Conservation (phyloP, 2,797 vertebrate genomes). For the Simalia tracyae region DNA sequence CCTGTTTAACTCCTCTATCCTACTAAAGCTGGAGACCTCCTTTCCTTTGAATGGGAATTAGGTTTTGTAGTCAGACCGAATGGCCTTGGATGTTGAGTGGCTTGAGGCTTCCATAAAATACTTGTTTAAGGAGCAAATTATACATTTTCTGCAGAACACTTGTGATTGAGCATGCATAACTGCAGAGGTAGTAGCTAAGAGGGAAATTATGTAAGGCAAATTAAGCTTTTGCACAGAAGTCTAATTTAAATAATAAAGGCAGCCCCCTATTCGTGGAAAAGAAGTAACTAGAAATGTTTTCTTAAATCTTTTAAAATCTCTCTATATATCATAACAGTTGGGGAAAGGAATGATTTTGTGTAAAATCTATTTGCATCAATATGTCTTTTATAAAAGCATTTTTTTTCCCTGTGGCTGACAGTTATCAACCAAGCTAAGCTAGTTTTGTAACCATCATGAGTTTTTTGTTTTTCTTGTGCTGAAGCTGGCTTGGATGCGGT, state of each 20-base stretch:
- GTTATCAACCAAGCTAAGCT: constrained; percentile 40
- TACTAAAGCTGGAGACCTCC: background rate
- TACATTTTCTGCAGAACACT: constrained; percentile 41
- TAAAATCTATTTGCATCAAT: background rate
- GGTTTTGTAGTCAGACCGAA: constrained; percentile 17
- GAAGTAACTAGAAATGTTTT: constrained; percentile 20
- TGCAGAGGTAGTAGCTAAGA: constrained; percentile 40
- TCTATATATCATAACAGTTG: background rate
- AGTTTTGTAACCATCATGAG: constrained; percentile 13
- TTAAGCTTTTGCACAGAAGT: constrained; percentile 10
- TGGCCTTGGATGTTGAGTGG: background rate
- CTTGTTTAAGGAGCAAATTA: constrained; percentile 52
- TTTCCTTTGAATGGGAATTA: background rate
- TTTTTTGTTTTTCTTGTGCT: constrained; percentile 32
- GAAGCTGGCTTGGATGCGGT: constrained; percentile 13
- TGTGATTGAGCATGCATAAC: constrained; percentile 36
- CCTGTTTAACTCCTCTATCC: background rate
- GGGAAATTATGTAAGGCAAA: constrained; percentile 42
- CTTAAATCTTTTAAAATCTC: constrained; percentile 8
- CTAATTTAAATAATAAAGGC: constrained; percentile 26
- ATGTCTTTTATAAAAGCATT: background rate
- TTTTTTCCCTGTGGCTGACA: constrained; percentile 1
- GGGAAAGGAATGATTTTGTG: background rate
- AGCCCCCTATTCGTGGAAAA: fast-evolving
- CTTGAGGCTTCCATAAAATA: background rate